Base-by-base conservation (phyloP, 2,888 invertebrate species). In the Spicauda simplicius region DNA sequence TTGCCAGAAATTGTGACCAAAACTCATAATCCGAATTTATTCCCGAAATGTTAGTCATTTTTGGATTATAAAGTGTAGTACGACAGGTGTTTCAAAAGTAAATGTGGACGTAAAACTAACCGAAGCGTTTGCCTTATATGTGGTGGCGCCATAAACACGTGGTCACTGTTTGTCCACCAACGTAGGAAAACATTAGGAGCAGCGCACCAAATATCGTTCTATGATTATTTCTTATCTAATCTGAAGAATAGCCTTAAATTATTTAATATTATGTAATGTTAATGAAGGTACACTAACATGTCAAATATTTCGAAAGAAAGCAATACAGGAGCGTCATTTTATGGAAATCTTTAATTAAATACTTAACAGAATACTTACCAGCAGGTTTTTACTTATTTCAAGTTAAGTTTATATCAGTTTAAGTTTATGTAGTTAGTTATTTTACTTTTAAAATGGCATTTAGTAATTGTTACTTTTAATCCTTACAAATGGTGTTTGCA, bases 21-120 rank as follows among this genome's bases (percentile, higher is more conserved):
- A 77, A 67, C 68, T 75, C 70, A 18, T 77, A 67, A 53, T 80
- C 74, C 80, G 96, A 96, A 74, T 97, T 96, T 82, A 20, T 57
- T 55, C 65, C 68, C 7, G 71, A 70, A 0, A 30, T 18, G 41
- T 72, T 76, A 10, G 54, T 57, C 73, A 76, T 76, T 69, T 55
- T 71, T 10, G n/a, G 20, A 45, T 18, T 12, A 12, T 12, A 12
- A 20, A 19, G 11, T 7, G 37, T 7, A 16, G 14, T 11, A 60
- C 18, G 18, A 16, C 6, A 55, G 48, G 20, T 60, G 60, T 16
- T 25, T 33, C 16, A 37, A 30, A 19, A 54, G 20, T 37, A 45
- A 60, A 55, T 12, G 53, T 55, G 16, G 18, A 60, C 48, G 48
- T 45, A 11, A n/a, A 48, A 66, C 66, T 60, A 45, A 54, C 48